These are phyloP conservation scores for Operophtera brumata DNA, from an alignment of 2,888 invertebrate genomes.

Conservation along the genomic window DNA sequence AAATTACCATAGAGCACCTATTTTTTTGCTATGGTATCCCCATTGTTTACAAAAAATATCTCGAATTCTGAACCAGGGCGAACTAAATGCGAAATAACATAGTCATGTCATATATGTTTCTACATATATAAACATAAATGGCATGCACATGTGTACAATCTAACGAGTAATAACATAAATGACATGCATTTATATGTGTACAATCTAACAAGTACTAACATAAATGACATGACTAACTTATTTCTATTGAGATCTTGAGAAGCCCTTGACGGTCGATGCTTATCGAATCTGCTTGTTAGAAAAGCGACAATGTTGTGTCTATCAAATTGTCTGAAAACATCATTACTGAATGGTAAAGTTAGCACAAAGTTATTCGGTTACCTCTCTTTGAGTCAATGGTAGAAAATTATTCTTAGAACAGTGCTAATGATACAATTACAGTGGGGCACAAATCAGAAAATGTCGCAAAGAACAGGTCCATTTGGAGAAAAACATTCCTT, in stretches of 20 bases:
- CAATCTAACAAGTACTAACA: constrained; percentile 35
- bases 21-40: too few relatives aligned
- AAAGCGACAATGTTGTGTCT: constrained; percentile 41
- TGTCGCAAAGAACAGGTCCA: neutral
- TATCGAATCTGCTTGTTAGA: constrained; percentile 45
- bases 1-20: too few relatives aligned
- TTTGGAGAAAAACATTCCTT: neutral
- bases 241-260: constrained; percentile 33
- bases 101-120: too few relatives aligned
- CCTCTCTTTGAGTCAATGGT: constrained; percentile 15
- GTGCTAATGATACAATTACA: constrained; percentile 14
- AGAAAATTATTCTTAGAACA: constrained; percentile 14
- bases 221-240: constrained; percentile 39
- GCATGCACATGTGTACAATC: too few relatives aligned
- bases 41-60: too few relatives aligned
- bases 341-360: constrained; percentile 41
- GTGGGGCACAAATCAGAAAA: neutral
- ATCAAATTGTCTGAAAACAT: constrained; percentile 45
- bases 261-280: constrained; percentile 30
- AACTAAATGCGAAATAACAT: too few relatives aligned
- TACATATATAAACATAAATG: too few relatives aligned
- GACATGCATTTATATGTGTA: too few relatives aligned
- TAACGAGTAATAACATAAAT: too few relatives aligned
- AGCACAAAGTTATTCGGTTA: constrained; percentile 46
- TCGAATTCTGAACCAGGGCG: too few relatives aligned